Evolutionary conservation across 2,797 vertebrate species (phyloP).

Genomic region (Platalea minor): DNA sequence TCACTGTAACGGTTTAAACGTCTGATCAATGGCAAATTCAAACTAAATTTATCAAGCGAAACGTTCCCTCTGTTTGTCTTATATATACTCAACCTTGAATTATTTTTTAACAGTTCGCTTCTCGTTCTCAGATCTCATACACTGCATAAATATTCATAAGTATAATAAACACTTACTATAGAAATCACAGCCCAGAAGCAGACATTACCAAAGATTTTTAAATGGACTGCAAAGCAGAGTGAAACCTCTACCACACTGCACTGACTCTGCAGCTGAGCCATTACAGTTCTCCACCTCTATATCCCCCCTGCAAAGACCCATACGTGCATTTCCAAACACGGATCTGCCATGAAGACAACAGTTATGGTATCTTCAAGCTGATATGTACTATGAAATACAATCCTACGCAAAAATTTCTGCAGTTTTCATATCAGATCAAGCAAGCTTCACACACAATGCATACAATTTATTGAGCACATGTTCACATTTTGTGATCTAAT

Average conservation of each 20-base stretch:
- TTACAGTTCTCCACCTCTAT: not conserved
- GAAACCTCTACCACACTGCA: not conserved
- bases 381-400: not conserved
- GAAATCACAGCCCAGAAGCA: not conserved
- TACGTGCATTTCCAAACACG: accelerated
- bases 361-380: not conserved
- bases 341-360: not conserved
- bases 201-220: not conserved
- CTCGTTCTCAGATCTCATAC: not conserved
- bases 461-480: accelerated
- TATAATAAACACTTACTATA: not conserved
- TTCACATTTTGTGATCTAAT: not conserved
- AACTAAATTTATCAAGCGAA: not conserved
- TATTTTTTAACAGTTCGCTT: not conserved
- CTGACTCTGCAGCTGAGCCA: not conserved
- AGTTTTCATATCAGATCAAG: not conserved
- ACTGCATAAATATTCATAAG: not conserved
- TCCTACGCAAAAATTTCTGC: not conserved
- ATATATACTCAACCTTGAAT: not conserved
- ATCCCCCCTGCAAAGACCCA: not conserved
- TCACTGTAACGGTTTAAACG: not conserved
- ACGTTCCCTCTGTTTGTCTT: not conserved
- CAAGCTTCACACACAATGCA: not conserved
- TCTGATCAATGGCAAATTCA: not conserved
- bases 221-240: not conserved